Evolutionary conservation across 2,113 vertebrate species (phyloP).

Genomic region (Pandion haliaetus): DNA sequence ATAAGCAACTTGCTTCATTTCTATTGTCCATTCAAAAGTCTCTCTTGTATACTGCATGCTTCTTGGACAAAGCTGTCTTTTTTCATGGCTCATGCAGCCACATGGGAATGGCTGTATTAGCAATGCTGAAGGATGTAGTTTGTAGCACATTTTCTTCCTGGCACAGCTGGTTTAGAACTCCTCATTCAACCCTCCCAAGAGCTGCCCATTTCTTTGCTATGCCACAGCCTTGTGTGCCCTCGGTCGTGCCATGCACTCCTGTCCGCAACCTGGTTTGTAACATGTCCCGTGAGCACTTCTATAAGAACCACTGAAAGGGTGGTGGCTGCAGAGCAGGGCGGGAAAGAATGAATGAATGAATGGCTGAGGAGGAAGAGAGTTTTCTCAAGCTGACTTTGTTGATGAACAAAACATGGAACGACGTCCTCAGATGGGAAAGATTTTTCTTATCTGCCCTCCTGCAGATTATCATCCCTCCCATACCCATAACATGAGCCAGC

Average conservation of each 20-base stretch:
- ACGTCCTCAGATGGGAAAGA: not conserved
- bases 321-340: not conserved
- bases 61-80: not conserved
- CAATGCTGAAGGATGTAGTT: not conserved
- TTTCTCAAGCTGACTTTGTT: not conserved
- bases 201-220: not conserved
- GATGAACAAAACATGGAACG: not conserved
- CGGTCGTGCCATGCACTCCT: not conserved
- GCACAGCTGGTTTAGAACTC: not conserved
- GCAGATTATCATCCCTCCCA: not conserved
- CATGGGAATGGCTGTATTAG: not conserved
- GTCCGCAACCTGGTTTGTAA: not conserved
- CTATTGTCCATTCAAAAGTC: not conserved
- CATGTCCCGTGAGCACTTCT: not conserved
- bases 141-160: not conserved
- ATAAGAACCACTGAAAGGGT: not conserved
- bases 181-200: not conserved
- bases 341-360: not conserved
- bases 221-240: fast-evolving
- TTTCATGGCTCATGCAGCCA: not conserved
- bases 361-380: not conserved
- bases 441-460: not conserved
- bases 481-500: not conserved
- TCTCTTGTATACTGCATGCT: not conserved
- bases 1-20: not conserved